Conservation (phyloP, 2,888 invertebrate species). For the Caenorhabditis sp. region DNA sequence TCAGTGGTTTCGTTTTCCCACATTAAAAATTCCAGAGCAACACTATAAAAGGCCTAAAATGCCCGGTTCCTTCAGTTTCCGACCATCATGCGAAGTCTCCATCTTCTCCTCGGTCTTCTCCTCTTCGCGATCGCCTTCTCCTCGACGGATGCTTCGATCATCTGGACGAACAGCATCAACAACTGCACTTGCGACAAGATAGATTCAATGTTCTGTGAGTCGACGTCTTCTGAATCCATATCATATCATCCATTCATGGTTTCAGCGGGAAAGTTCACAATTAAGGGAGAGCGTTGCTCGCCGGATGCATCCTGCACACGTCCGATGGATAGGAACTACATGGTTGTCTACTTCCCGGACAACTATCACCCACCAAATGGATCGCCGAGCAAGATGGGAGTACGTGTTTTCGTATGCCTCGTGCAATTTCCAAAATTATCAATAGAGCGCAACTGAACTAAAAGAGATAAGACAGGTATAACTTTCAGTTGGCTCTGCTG, state of each 20-base stretch:
- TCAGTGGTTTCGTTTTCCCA: no score
- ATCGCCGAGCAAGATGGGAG: background rate
- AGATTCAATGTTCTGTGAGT: background rate
- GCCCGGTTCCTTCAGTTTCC: background rate
- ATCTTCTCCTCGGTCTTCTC: background rate
- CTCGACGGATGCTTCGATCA: background rate
- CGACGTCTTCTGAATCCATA: background rate
- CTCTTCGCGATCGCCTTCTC: background rate
- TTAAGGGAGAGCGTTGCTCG: background rate
- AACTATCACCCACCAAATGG: background rate
- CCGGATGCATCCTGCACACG: background rate
- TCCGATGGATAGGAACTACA: background rate
- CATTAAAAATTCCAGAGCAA: no score
- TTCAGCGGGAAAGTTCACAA: background rate
- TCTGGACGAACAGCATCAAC: conserved; percentile 7
- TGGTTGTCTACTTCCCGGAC: background rate
- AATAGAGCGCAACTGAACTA: no score
- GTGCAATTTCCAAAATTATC: background rate
- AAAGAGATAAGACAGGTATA: no score
- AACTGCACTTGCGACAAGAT: conserved; percentile 2
- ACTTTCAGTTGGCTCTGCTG: conserved; percentile 4
- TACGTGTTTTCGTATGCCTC: background rate
- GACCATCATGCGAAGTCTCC: background rate
- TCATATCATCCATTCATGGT: background rate
- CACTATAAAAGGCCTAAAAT: background rate